Percentiles rank a stretch among this genome's conserved stretches.
These are phyloP conservation scores for Heliopora coerulea DNA, from an alignment of 92 coral and sea anemone species.

Conservation along the genomic window DNA sequence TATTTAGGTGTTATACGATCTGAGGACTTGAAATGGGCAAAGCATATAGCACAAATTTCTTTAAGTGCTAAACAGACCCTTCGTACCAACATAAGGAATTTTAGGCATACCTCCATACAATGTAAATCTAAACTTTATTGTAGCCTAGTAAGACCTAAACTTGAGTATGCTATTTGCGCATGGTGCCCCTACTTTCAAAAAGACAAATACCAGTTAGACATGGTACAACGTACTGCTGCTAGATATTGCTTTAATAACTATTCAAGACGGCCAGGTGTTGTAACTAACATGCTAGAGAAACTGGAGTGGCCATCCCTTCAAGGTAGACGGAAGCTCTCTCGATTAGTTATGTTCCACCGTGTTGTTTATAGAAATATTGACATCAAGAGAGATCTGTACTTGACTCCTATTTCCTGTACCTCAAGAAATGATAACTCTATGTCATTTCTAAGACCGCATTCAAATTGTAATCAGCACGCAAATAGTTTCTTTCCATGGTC, in stretches of 20 bases:
- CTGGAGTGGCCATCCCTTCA: slow-evolving; percentile 60
- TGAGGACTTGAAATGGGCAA: too few species aligned
- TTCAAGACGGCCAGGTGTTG: slow-evolving; percentile 38
- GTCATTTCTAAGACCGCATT: too few species aligned
- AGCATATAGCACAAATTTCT: too few species aligned
- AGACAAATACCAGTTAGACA: slow-evolving; percentile 50
- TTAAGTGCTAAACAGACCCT: slow-evolving; percentile 12
- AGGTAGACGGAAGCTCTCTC: slow-evolving; percentile 19
- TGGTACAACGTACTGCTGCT: too few species aligned
- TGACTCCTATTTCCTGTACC: too few species aligned
- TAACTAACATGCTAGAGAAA: slow-evolving; percentile 51
- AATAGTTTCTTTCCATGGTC: too few species aligned
- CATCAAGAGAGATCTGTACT: slow-evolving; percentile 46
- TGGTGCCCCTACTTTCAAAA: slow-evolving; percentile 54
- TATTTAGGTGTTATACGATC: too few species aligned
- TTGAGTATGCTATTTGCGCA: slow-evolving; percentile 59
- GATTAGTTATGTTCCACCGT: slow-evolving; percentile 2
- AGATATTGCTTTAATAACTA: too few species aligned
- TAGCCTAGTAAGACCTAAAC: slow-evolving; percentile 56
- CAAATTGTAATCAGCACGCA: too few species aligned
- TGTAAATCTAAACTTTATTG: slow-evolving; percentile 51
- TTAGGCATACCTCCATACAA: slow-evolving; percentile 35
- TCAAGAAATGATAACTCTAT: too few species aligned
- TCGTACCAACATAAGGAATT: slow-evolving; percentile 48
- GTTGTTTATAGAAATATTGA: slow-evolving; percentile 23